Conservation (phyloP, 2,113 vertebrate genomes). For the Meleagris gallopavo region DNA sequence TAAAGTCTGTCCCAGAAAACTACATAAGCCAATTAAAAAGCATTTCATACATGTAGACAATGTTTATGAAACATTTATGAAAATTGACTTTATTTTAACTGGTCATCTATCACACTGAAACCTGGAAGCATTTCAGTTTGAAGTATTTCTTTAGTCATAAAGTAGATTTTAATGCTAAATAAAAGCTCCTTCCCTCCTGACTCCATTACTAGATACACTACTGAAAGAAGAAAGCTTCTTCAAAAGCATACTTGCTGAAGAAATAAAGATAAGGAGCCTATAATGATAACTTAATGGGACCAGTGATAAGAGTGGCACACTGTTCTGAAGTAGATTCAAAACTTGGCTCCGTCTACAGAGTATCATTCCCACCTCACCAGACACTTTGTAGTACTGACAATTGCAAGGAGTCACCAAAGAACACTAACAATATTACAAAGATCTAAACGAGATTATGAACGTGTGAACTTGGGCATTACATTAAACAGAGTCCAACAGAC, state of each 20-base stretch:
- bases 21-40: not conserved
- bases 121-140: not conserved
- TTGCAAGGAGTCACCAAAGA: too few relatives aligned
- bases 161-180: not conserved
- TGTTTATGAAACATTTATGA: not conserved
- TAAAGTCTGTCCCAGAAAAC: not conserved
- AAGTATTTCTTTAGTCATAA: not conserved
- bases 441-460: too few relatives aligned
- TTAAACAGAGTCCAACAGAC: too few relatives aligned
- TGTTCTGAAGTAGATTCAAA: conserved; percentile 59
- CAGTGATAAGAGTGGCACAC: conserved; percentile 71
- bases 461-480: too few relatives aligned
- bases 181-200: conserved; percentile 5
- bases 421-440: too few relatives aligned
- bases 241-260: conserved; percentile 71
- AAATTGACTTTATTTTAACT: not conserved
- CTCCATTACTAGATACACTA: conserved; percentile 66
- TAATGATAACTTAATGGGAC: conserved; percentile 74
- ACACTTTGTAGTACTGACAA: too few relatives aligned
- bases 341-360: conserved; percentile 46
- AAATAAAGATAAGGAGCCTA: conserved; percentile 73
- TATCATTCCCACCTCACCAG: not conserved
- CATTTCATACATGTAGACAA: not conserved
- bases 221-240: conserved; percentile 60
- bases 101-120: not conserved